Percentiles rank a stretch among this genome's conserved stretches.
Conservation (phyloP, 2,113 vertebrate genomes). For the Calyptommatus sinebrachiatus region DNA sequence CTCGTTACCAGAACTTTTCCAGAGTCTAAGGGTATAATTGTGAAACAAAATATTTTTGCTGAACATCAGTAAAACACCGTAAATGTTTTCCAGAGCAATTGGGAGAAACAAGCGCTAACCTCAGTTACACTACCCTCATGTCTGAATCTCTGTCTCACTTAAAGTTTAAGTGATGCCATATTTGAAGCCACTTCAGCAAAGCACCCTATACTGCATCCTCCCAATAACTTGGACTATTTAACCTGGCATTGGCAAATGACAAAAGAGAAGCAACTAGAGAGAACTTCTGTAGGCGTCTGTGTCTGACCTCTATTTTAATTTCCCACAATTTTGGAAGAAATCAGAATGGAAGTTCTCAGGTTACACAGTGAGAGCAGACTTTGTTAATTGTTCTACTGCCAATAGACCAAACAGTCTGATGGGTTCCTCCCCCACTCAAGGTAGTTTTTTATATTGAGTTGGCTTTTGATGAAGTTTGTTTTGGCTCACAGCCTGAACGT, state of each 20-base stretch:
- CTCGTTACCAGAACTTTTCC: no score
- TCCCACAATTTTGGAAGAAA: not conserved
- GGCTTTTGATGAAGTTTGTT: not conserved
- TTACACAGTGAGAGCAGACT: no score
- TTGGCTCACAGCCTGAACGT: not conserved
- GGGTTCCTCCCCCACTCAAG: not conserved
- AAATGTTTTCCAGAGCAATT: no score
- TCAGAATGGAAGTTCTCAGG: not conserved
- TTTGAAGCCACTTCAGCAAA: not conserved
- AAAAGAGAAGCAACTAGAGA: not conserved
- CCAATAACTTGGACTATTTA: no score
- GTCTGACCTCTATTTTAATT: not conserved
- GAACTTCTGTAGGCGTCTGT: not conserved
- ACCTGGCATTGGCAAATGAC: not conserved
- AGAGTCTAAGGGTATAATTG: no score
- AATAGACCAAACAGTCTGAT: not conserved
- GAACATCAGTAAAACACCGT: no score
- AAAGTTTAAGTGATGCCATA: not conserved
- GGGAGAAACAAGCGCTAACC: not conserved
- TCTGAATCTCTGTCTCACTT: not conserved
- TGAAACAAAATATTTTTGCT: no score
- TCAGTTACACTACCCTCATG: not conserved
- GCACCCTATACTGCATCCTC: not conserved
- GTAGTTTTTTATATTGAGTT: not conserved
- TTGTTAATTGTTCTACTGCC: not conserved